A percentile compares a stretch with the other conserved stretches of the same genome.
These are phyloP conservation scores for Caenorhabditis inopinata DNA, from an alignment of 1,140 invertebrate species.

Conservation along the genomic window DNA sequence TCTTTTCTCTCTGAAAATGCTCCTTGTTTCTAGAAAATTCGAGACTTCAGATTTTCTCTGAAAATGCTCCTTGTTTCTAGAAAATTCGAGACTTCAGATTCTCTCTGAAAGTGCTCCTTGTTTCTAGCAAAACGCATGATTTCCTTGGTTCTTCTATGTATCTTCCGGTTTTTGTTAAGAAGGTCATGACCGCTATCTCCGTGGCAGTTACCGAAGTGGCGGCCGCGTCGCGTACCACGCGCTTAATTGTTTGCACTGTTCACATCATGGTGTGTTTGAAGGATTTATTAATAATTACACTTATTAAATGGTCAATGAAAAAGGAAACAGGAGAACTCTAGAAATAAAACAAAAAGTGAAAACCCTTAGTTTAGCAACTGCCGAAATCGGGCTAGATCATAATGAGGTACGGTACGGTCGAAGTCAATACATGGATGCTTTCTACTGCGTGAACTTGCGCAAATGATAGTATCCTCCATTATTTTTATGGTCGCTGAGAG, in stretches of 20 bases:
- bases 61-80: too few relatives aligned
- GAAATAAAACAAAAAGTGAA: neutral
- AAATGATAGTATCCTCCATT: slow-evolving; percentile 13
- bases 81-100: too few relatives aligned
- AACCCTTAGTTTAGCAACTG: slow-evolving; percentile 22
- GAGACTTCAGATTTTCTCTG: too few relatives aligned
- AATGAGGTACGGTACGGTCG: slow-evolving; percentile 25
- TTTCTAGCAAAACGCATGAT: too few relatives aligned
- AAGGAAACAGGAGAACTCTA: neutral
- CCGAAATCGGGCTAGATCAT: slow-evolving; percentile 31
- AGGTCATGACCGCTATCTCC: slow-evolving; percentile 30
- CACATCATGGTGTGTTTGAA: neutral
- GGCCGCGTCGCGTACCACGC: neutral
- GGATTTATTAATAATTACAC: slow-evolving; percentile 30
- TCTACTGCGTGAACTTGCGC: slow-evolving; percentile 24
- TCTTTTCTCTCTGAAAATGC: too few relatives aligned
- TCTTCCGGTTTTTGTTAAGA: neutral
- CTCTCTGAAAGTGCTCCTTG: too few relatives aligned
- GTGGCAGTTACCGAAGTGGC: neutral
- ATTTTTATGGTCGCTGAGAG: neutral
- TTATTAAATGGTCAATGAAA: neutral
- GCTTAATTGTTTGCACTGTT: slow-evolving; percentile 9
- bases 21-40: too few relatives aligned
- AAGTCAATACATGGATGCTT: neutral
- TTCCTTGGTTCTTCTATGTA: neutral